These are phyloP conservation scores for Synanthedon andrenaeformis DNA, from an alignment of 2,888 invertebrate genomes.

Conservation along the genomic window DNA sequence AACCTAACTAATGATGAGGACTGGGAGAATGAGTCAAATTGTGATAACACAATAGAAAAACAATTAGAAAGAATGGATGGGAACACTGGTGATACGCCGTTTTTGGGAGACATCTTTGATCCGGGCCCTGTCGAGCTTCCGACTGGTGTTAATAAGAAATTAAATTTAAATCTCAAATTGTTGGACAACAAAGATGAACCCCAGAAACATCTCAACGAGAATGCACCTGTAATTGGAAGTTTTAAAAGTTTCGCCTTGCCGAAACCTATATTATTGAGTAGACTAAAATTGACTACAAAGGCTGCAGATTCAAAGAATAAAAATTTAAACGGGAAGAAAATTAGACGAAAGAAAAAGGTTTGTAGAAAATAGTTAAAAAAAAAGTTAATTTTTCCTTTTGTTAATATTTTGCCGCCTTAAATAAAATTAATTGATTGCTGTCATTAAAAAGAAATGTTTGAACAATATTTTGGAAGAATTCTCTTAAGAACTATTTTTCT, in stretches of 20 bases:
- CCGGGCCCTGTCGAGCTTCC: conserved; percentile 47
- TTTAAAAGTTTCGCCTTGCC: conserved; percentile 66
- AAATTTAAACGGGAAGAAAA: conserved; percentile 26
- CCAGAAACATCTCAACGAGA: conserved; percentile 29
- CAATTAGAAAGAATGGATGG: conserved; percentile 48
- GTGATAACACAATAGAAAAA: conserved; percentile 45
- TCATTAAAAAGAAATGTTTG: too few relatives aligned
- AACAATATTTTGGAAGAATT: too few relatives aligned
- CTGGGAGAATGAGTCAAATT: conserved; percentile 53
- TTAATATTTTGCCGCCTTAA: too few relatives aligned
- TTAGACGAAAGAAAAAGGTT: conserved; percentile 50
- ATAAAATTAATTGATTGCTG: too few relatives aligned
- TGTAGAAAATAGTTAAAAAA: conserved; percentile 26
- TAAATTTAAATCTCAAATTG: conserved; percentile 39
- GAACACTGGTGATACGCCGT: conserved; percentile 49
- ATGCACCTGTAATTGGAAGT: conserved; percentile 52
- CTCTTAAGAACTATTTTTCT: too few relatives aligned
- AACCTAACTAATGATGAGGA: conserved; percentile 60
- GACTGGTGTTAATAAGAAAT: conserved; percentile 32
- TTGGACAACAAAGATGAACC: conserved; percentile 23
- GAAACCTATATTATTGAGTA: conserved; percentile 60
- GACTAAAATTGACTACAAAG: conserved; percentile 54
- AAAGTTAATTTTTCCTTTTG: not conserved
- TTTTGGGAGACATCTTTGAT: conserved; percentile 63
- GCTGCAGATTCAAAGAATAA: conserved; percentile 33